These are phyloP conservation scores for Dysmachus trigonus DNA, from an alignment of 2,888 invertebrate genomes.

Conservation along the genomic window DNA sequence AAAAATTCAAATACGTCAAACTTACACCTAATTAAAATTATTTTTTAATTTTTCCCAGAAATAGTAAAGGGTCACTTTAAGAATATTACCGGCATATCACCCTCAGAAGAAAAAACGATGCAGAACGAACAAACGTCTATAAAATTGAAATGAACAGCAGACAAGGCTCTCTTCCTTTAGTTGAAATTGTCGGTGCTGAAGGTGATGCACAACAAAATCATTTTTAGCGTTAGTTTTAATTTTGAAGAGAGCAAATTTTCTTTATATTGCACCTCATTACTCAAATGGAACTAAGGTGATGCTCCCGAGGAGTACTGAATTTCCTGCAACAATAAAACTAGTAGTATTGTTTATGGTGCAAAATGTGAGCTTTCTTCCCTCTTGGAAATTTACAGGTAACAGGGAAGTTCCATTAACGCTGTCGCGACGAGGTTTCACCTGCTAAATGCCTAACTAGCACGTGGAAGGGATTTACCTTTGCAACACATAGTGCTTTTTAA, in stretches of 20 bases:
- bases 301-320: neutral
- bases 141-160: neutral
- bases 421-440: conserved; percentile 10
- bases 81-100: neutral
- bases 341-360: neutral
- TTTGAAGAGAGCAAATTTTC: neutral
- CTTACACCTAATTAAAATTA: too few relatives aligned
- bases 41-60: too few relatives aligned
- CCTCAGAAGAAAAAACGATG: neutral
- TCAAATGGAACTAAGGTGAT: neutral
- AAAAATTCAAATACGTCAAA: too few relatives aligned
- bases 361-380: conserved; percentile 2
- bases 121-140: neutral
- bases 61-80: too few relatives aligned
- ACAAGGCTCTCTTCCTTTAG: neutral
- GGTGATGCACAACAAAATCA: neutral
- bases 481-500: neutral
- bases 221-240: conserved; percentile 9
- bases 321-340: conserved; percentile 20
- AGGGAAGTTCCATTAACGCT: conserved; percentile 13
- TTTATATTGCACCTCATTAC: neutral
- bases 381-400: neutral
- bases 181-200: neutral
- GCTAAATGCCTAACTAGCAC: neutral
- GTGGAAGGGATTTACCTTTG: neutral